Conservation (phyloP, 2,113 vertebrate genomes). For the Daboia siamensis region DNA sequence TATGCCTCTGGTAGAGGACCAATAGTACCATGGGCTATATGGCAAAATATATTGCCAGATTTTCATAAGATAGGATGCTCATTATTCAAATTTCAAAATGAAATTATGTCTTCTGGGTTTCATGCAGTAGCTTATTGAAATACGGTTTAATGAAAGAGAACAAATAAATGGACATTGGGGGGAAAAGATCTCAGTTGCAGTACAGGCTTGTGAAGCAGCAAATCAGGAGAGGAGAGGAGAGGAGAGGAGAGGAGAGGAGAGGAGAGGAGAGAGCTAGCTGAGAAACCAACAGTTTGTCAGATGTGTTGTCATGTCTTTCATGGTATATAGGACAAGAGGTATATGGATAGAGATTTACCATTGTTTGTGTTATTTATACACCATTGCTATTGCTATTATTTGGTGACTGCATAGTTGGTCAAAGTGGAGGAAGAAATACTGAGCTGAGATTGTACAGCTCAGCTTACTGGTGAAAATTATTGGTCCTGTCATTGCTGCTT, state of each 20-base stretch:
- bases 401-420: not conserved
- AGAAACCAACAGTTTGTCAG: not conserved
- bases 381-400: not conserved
- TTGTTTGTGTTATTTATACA: not conserved
- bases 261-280: not conserved
- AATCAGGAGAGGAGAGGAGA: no score
- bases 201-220: not conserved
- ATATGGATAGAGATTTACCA: not conserved
- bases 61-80: not conserved
- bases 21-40: not conserved
- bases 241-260: not conserved
- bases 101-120: not conserved
- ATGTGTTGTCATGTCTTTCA: not conserved
- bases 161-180: not conserved
- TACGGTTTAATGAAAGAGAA: not conserved
- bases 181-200: no score
- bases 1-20: not conserved
- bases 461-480: not conserved
- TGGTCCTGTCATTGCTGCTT: not conserved
- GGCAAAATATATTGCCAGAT: not conserved
- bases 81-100: not conserved
- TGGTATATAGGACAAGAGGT: not conserved
- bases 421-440: not conserved
- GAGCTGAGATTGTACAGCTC: not conserved
- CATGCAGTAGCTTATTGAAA: not conserved